Evolutionary conservation across 2,797 vertebrate genomes (phyloP).

Genomic region (Sarcophilus harrisii): DNA sequence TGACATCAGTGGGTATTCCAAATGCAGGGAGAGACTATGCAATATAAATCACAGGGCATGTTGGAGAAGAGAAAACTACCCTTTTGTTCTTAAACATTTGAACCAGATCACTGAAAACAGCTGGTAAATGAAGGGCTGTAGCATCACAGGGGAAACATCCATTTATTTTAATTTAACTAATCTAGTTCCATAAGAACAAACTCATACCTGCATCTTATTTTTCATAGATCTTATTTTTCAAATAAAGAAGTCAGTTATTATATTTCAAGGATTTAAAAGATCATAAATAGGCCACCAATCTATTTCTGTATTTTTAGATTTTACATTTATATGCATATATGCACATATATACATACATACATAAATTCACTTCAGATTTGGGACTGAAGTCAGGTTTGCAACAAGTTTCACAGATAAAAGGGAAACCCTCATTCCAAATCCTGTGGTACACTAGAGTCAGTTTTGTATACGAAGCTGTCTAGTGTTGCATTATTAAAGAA

Average conservation of each 20-base stretch:
- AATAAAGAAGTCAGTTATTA: neutral
- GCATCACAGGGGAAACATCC: slow-evolving; percentile 40
- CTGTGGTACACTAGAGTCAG: slow-evolving; percentile 34
- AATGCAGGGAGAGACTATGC: slow-evolving; percentile 38
- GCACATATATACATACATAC: neutral
- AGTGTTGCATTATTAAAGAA: slow-evolving; percentile 66
- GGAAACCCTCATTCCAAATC: slow-evolving; percentile 59
- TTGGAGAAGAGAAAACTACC: neutral
- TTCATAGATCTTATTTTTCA: slow-evolving; percentile 57
- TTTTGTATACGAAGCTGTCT: slow-evolving; percentile 68
- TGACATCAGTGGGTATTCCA: slow-evolving; percentile 41
- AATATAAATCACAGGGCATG: slow-evolving; percentile 40
- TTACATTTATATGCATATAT: neutral
- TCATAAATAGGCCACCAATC: slow-evolving; percentile 9
- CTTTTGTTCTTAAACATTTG: slow-evolving; percentile 56
- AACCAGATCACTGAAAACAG: slow-evolving; percentile 43
- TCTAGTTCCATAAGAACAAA: slow-evolving; percentile 46
- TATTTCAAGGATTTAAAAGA: slow-evolving; percentile 11
- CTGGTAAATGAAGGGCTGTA: slow-evolving; percentile 19
- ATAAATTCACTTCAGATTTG: slow-evolving; percentile 42
- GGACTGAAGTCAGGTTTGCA: slow-evolving; percentile 53
- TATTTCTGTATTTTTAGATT: slow-evolving; percentile 62
- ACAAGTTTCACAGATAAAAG: slow-evolving; percentile 65
- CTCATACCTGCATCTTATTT: slow-evolving; percentile 45
- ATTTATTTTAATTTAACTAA: slow-evolving; percentile 51